Evolutionary conservation across 2,113 vertebrate genomes (phyloP).

Genomic region (Sula dactylatra): DNA sequence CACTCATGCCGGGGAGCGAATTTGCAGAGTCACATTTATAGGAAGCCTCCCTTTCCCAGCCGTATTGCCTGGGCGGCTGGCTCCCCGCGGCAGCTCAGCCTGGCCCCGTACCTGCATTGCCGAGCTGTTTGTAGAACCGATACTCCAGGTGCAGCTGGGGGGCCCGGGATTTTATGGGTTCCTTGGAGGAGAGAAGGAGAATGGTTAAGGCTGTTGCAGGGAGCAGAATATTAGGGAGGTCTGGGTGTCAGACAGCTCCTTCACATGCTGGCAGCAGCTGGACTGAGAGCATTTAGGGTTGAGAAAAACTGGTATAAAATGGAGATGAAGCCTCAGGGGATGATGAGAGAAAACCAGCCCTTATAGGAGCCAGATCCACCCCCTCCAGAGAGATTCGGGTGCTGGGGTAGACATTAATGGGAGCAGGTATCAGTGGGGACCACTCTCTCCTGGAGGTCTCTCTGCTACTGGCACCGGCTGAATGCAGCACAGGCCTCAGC

Average conservation of each 20-base stretch:
- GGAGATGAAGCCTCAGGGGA: background rate
- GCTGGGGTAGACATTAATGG: background rate
- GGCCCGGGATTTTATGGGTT: conserved; percentile 96
- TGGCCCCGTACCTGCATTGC: conserved; percentile 83
- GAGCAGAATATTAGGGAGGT: background rate
- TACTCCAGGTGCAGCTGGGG: conserved; percentile 98
- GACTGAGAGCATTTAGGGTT: background rate
- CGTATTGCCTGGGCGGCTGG: background rate
- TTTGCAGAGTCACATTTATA: background rate
- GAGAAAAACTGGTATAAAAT: background rate
- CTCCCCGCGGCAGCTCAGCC: background rate
- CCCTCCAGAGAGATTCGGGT: background rate
- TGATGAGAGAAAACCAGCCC: background rate
- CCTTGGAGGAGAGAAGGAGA: conserved; percentile 70
- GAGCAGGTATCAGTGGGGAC: background rate
- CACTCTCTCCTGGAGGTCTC: background rate
- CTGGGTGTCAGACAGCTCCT: background rate
- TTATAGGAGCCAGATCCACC: background rate
- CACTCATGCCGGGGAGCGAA: background rate
- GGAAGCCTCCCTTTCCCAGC: background rate
- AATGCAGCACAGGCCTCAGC: background rate
- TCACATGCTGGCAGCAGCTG: background rate
- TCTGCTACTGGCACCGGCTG: background rate
- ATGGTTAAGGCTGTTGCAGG: background rate
- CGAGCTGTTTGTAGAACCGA: conserved; percentile 98